A percentile compares a stretch with the other conserved stretches of the same genome.
Conservation (phyloP, 2,113 vertebrate species). For the Macroglossus sobrinus region DNA sequence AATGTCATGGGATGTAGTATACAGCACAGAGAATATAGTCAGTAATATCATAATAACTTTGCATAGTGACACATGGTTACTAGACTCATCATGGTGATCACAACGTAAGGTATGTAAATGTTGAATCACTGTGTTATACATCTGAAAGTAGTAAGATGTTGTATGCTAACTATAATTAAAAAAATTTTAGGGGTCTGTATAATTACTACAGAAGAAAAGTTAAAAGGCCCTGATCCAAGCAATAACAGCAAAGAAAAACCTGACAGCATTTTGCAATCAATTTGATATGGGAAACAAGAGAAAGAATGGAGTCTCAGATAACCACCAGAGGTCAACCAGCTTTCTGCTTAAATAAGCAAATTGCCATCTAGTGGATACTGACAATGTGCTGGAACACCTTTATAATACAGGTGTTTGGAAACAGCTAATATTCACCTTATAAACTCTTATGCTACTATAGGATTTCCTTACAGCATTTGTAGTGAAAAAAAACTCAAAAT, state of each 20-base stretch:
- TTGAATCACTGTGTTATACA: not conserved
- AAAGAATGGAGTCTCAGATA: not conserved
- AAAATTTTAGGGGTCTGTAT: not conserved
- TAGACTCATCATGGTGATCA: not conserved
- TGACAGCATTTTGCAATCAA: not conserved
- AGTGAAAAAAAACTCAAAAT: not conserved
- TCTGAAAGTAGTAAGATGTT: not conserved
- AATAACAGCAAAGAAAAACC: not conserved
- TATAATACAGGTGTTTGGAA: not conserved
- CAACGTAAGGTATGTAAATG: too few species aligned
- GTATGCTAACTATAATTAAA: not conserved
- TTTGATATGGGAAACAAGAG: not conserved
- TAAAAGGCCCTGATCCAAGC: not conserved
- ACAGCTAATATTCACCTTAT: not conserved
- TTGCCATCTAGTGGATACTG: not conserved
- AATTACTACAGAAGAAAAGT: not conserved
- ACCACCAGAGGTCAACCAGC: not conserved
- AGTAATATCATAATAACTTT: not conserved
- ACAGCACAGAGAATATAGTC: not conserved
- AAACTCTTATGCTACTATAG: not conserved
- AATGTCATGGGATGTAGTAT: not conserved
- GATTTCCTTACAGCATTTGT: not conserved
- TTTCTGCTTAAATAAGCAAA: not conserved
- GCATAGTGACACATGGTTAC: not conserved
- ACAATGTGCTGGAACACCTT: not conserved